Conservation (phyloP, 92 coral and sea anemone species). For the Actinostola sp. region DNA sequence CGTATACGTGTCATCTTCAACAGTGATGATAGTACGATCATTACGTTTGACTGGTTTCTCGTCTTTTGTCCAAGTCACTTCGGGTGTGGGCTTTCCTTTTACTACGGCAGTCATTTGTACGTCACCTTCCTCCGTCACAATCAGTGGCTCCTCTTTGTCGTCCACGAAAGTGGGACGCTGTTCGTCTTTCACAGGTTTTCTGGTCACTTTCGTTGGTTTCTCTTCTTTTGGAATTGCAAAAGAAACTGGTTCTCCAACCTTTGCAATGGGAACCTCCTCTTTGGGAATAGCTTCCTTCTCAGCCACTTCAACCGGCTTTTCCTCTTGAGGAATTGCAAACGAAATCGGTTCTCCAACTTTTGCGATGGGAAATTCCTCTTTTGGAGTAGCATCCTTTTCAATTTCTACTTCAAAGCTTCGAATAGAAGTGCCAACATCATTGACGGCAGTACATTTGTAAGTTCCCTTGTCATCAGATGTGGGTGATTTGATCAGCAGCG, state of each 20-base stretch:
- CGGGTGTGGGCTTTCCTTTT: constrained; percentile 49
- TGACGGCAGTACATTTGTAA: constrained; percentile 77
- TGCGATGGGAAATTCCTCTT: constrained; percentile 3
- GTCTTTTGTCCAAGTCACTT: constrained; percentile 52
- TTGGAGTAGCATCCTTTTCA: constrained; percentile 12
- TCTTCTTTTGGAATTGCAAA: too few species aligned
- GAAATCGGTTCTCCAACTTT: constrained; percentile 50
- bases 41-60: constrained; percentile 38
- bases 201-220: too few species aligned
- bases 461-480: constrained; percentile 76
- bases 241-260: too few species aligned
- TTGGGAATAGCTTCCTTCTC: too few species aligned
- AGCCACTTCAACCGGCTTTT: constrained; percentile 26
- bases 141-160: constrained; percentile 35
- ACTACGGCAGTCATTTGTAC: constrained; percentile 64
- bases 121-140: constrained; percentile 74
- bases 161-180: neutral
- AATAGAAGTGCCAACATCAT: constrained; percentile 24
- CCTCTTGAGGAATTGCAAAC: constrained; percentile 35
- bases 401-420: constrained; percentile 23
- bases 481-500: constrained; percentile 72
- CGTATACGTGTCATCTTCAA: constrained; percentile 39
- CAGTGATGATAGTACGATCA: constrained; percentile 23
- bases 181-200: neutral
- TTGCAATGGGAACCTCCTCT: too few species aligned